Conservation (phyloP, 2,113 vertebrate genomes). For the Tylochromis polylepis region DNA sequence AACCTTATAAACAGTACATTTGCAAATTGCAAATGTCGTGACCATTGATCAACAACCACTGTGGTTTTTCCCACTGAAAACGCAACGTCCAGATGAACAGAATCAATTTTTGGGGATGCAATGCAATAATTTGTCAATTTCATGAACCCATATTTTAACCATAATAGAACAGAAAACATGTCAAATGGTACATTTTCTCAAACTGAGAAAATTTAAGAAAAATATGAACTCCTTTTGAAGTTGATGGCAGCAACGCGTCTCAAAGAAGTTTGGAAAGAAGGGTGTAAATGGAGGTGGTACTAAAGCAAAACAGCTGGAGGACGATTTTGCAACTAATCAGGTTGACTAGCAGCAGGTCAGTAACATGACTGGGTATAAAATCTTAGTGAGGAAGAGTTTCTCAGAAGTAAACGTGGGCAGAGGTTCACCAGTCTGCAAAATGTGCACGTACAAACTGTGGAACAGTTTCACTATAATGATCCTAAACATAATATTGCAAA, state of each 20-base stretch:
- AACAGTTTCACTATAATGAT: not conserved
- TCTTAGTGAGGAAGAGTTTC: not conserved
- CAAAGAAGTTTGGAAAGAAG: not conserved
- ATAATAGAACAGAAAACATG: not conserved
- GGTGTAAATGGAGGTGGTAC: not conserved
- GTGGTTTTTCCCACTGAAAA: too few relatives aligned
- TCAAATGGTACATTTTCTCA: not conserved
- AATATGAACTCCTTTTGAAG: not conserved
- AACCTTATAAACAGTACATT: too few relatives aligned
- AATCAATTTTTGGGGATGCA: too few relatives aligned
- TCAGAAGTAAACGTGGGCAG: not conserved
- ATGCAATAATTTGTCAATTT: too few relatives aligned
- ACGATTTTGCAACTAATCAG: not conserved
- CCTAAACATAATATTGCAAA: too few relatives aligned
- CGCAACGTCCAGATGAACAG: too few relatives aligned
- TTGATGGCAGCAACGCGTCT: fast-evolving
- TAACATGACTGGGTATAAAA: not conserved
- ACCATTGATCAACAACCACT: too few relatives aligned
- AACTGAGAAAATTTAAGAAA: not conserved
- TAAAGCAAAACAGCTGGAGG: not conserved
- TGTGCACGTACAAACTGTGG: not conserved
- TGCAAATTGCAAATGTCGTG: too few relatives aligned
- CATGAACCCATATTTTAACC: too few relatives aligned
- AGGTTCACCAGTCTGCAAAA: not conserved
- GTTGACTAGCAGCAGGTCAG: not conserved